Conservation (phyloP, 2,888 invertebrate species). For the Pomacea canaliculata region DNA sequence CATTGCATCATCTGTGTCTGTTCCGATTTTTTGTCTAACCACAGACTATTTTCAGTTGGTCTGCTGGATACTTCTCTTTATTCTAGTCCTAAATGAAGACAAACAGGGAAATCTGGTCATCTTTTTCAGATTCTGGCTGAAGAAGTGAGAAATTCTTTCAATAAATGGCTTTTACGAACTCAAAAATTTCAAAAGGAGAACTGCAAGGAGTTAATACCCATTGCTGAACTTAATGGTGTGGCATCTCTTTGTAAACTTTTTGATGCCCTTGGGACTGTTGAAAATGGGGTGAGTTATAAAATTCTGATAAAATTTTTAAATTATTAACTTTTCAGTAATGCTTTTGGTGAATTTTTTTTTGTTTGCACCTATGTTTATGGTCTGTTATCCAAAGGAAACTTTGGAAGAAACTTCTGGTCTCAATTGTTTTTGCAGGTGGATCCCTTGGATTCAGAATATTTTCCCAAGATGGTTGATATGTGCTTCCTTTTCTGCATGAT, state of each 20-base stretch:
- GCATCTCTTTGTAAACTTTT: constrained; percentile 83
- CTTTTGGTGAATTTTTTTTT: too few relatives aligned
- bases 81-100: too few relatives aligned
- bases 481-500: constrained; percentile 71
- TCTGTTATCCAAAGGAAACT: too few relatives aligned
- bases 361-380: too few relatives aligned
- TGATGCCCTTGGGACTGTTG: constrained; percentile 76
- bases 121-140: constrained; percentile 58
- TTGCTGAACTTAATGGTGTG: constrained; percentile 84
- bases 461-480: constrained; percentile 65
- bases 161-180: constrained; percentile 72
- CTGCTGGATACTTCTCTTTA: too few relatives aligned
- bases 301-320: neutral
- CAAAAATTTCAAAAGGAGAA: constrained; percentile 80
- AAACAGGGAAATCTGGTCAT: too few relatives aligned
- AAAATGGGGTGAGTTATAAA: constrained; percentile 73
- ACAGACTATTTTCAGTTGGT: too few relatives aligned
- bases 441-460: constrained; percentile 64
- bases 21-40: too few relatives aligned
- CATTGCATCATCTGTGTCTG: too few relatives aligned
- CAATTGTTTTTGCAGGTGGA: constrained; percentile 52
- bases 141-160: constrained; percentile 64
- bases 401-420: too few relatives aligned
- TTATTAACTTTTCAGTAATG: too few relatives aligned
- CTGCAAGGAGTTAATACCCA: constrained; percentile 79